Conservation (phyloP, 2,113 vertebrate species). For the Hippocampus guttulatus region DNA sequence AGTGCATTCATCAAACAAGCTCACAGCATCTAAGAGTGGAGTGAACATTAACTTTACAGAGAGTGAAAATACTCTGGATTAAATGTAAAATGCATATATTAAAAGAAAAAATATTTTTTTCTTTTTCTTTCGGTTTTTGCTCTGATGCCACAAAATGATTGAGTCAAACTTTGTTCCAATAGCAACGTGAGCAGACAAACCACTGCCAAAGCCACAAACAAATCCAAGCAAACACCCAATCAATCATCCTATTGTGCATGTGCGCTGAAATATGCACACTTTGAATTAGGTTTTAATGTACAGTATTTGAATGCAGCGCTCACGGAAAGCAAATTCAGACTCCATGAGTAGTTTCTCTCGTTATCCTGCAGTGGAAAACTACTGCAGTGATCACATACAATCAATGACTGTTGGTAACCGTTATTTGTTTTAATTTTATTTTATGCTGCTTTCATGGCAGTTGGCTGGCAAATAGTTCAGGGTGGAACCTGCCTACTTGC, state of each 20-base stretch:
- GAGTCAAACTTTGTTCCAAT: slow-evolving; percentile 37
- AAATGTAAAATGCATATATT: background rate
- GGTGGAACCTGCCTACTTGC: too few relatives aligned
- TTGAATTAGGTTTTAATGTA: slow-evolving; percentile 59
- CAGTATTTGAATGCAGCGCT: slow-evolving; percentile 49
- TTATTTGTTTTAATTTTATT: too few relatives aligned
- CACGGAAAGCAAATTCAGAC: slow-evolving; percentile 64
- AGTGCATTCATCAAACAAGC: too few relatives aligned
- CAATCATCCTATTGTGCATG: slow-evolving; percentile 27
- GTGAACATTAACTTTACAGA: too few relatives aligned
- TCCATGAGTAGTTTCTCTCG: background rate
- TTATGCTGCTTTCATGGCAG: too few relatives aligned
- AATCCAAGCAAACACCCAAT: slow-evolving; percentile 39
- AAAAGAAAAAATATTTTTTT: slow-evolving; percentile 2
- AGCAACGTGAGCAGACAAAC: slow-evolving; percentile 35
- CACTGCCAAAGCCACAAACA: slow-evolving; percentile 41
- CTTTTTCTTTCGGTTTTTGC: background rate
- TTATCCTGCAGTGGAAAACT: too few relatives aligned
- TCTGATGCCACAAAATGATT: background rate
- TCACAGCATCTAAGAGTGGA: too few relatives aligned
- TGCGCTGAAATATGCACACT: slow-evolving; percentile 38
- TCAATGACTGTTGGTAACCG: too few relatives aligned
- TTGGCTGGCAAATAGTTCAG: too few relatives aligned
- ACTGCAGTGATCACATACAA: too few relatives aligned
- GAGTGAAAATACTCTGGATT: background rate